Conservation (phyloP, 2,888 invertebrate species). For the Masnerella sp. region DNA sequence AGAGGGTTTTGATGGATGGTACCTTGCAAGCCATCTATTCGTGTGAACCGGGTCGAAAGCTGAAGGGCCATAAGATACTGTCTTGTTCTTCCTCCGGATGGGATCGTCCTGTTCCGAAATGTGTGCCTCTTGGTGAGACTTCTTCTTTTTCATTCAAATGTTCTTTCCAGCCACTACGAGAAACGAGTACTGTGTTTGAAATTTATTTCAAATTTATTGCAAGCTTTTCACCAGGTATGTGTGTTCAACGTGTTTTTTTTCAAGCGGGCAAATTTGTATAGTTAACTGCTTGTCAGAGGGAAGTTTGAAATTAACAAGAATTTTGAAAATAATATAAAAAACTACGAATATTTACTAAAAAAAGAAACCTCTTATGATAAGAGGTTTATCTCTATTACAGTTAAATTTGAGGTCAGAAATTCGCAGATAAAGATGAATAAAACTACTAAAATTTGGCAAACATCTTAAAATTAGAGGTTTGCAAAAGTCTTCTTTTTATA, state of each 20-base stretch:
- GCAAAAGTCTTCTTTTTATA: no score
- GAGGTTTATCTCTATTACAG: no score
- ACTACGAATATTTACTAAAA: no score
- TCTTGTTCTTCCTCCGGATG: slow-evolving; percentile 70
- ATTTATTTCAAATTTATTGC: slow-evolving; percentile 12
- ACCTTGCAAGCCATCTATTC: slow-evolving; percentile 71
- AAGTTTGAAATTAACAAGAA: neutral
- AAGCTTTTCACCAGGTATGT: neutral
- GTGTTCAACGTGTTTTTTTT: neutral
- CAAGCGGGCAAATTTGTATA: neutral
- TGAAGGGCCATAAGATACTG: slow-evolving; percentile 72
- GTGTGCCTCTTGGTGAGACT: slow-evolving; percentile 68
- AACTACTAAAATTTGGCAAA: no score
- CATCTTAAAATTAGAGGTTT: no score
- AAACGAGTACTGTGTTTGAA: slow-evolving; percentile 1
- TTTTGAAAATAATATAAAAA: neutral
- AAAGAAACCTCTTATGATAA: no score
- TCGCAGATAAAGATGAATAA: no score
- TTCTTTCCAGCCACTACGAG: neutral
- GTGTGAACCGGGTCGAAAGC: slow-evolving; percentile 69
- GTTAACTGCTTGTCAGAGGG: neutral
- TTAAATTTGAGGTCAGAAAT: no score
- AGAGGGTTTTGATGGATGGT: slow-evolving; percentile 68
- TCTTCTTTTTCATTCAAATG: slow-evolving; percentile 24
- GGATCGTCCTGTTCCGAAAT: slow-evolving; percentile 70